These are phyloP conservation scores for Tyria jacobaeae DNA, from an alignment of 2,888 invertebrate species.

Conservation along the genomic window DNA sequence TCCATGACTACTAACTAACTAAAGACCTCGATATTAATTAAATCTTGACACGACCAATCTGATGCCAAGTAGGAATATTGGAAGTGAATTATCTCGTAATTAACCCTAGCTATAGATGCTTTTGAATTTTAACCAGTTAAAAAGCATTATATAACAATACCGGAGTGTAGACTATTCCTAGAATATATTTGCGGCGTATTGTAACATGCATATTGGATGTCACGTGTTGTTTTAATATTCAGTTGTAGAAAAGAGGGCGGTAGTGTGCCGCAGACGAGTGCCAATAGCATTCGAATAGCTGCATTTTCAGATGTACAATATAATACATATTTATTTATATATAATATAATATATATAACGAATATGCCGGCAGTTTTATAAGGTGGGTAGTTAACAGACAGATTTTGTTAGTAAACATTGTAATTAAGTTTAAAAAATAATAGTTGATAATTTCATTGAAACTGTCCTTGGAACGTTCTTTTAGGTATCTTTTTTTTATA, in stretches of 20 bases:
- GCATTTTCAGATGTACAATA: constrained; percentile 40
- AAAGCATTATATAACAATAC: too few species aligned
- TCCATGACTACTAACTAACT: too few species aligned
- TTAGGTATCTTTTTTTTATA: too few species aligned
- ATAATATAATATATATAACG: constrained; percentile 39
- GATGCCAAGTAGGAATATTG: too few species aligned
- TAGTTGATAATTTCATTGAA: too few species aligned
- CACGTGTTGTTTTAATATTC: constrained; percentile 57
- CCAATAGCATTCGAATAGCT: constrained; percentile 46
- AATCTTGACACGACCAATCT: too few species aligned
- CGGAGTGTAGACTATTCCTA: constrained; percentile 27
- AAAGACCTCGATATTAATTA: too few species aligned
- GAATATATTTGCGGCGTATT: constrained; percentile 42
- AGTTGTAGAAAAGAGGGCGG: constrained; percentile 51
- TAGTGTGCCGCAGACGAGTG: constrained; percentile 27
- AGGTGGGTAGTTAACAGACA: constrained; percentile 14
- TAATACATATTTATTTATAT: constrained; percentile 45
- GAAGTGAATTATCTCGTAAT: too few species aligned
- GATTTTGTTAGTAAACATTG: background rate
- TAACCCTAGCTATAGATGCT: too few species aligned
- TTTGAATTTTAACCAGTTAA: too few species aligned
- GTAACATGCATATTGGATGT: constrained; percentile 55
- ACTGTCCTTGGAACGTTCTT: too few species aligned
- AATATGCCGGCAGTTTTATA: constrained; percentile 32
- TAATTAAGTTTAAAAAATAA: too few species aligned